Evolutionary conservation across 1,140 invertebrate species (phyloP).

Genomic region (Drosophila santomea): DNA sequence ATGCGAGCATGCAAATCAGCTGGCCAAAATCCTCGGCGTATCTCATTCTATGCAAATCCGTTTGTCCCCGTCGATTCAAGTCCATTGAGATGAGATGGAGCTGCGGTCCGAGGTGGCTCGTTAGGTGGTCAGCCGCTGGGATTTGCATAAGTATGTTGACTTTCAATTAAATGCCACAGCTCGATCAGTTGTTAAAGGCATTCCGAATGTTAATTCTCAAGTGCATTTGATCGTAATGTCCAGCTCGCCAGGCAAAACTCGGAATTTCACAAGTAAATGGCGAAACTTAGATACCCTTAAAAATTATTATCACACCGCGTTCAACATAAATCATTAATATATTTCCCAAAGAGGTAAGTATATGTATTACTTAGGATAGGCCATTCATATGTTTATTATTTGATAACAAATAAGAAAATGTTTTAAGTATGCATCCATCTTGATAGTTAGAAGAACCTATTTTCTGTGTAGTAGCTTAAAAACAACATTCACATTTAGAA

Average conservation of each 20-base stretch:
- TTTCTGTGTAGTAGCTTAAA: slow-evolving; percentile 10
- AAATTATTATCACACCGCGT: neutral
- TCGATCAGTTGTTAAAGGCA: slow-evolving; percentile 71
- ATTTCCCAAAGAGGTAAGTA: no score
- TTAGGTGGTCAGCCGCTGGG: slow-evolving; percentile 45
- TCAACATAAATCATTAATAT: no score
- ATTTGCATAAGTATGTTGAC: slow-evolving; percentile 81
- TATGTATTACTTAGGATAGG: no score
- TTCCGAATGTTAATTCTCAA: slow-evolving; percentile 82
- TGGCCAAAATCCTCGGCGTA: slow-evolving; percentile 11
- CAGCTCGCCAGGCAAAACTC: slow-evolving; percentile 6
- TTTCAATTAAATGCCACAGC: slow-evolving; percentile 79
- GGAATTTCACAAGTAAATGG: neutral
- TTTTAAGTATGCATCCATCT: no score
- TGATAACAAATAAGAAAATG: no score
- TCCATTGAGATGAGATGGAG: slow-evolving; percentile 16
- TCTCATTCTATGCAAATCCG: slow-evolving; percentile 76
- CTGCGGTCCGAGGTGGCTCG: slow-evolving; percentile 22
- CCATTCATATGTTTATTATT: no score
- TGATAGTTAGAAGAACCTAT: neutral
- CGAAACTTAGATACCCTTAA: slow-evolving; percentile 8
- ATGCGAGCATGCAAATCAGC: slow-evolving; percentile 62
- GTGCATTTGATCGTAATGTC: slow-evolving; percentile 61
- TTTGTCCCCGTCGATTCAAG: slow-evolving; percentile 1
- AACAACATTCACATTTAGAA: slow-evolving; percentile 72